These are phyloP conservation scores for Cheumatopsyche charites DNA, from an alignment of 1,140 invertebrate genomes.

Conservation along the genomic window DNA sequence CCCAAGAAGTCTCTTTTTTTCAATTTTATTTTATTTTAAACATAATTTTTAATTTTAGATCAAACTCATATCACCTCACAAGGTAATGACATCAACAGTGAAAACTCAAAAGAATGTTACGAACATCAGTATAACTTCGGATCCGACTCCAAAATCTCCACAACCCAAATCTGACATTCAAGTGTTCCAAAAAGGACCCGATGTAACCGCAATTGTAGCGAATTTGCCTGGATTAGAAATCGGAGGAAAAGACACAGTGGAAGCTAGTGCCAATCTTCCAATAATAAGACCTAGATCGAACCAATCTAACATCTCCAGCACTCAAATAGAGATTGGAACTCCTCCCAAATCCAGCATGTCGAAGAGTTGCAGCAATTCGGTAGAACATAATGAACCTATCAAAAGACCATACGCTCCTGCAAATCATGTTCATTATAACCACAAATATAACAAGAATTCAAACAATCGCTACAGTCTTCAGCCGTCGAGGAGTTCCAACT, in stretches of 20 bases:
- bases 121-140: slow-evolving; percentile 64
- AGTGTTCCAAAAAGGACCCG: slow-evolving; percentile 65
- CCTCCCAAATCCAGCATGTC: slow-evolving; percentile 46
- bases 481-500: slow-evolving; percentile 51
- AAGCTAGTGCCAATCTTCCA: slow-evolving; percentile 53
- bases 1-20: not conserved
- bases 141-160: slow-evolving; percentile 52
- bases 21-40: not conserved
- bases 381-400: slow-evolving; percentile 30
- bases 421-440: slow-evolving; percentile 46
- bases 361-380: slow-evolving; percentile 38
- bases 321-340: slow-evolving; percentile 53
- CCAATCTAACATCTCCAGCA: slow-evolving; percentile 61
- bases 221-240: slow-evolving; percentile 67
- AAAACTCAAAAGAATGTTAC: slow-evolving; percentile 63
- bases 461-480: slow-evolving; percentile 60
- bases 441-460: slow-evolving; percentile 45
- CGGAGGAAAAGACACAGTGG: slow-evolving; percentile 52
- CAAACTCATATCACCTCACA: slow-evolving; percentile 52
- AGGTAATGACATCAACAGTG: slow-evolving; percentile 47
- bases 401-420: slow-evolving; percentile 17
- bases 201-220: slow-evolving; percentile 61
- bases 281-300: slow-evolving; percentile 62
- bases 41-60: slow-evolving; percentile 51
- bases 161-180: slow-evolving; percentile 61